phyloP scores from a whole-genome alignment of 37 sponge, comb jelly and placozoan genomes.

The Aplysina aerophoba region DNA sequence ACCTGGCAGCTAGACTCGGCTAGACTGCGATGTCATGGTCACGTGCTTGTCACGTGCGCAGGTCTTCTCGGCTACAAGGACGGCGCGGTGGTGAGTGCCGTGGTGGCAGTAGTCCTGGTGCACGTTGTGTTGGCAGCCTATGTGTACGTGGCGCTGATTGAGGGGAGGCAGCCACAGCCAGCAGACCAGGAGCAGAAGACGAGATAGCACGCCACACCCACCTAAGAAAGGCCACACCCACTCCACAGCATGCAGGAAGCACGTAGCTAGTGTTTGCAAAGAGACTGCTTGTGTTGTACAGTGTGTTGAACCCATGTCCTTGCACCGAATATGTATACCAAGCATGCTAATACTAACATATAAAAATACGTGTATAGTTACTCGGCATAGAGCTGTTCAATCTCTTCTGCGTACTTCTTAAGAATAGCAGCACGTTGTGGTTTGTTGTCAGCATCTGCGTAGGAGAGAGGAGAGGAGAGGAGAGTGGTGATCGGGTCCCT shows the following conservation, averaged over 20 bases:
- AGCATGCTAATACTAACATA: neutral
- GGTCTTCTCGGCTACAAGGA: neutral
- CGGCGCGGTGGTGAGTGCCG: slow-evolving; percentile 40
- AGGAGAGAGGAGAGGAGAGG: neutral
- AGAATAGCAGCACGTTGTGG: slow-evolving; percentile 66
- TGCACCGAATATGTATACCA: too few relatives aligned
- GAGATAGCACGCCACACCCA: too few relatives aligned
- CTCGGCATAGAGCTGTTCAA: slow-evolving; percentile 71
- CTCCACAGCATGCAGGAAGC: too few relatives aligned
- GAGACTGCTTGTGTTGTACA: too few relatives aligned
- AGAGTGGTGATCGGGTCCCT: neutral
- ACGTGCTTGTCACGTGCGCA: neutral
- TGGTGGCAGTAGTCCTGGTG: slow-evolving; percentile 60
- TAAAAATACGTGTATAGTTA: neutral
- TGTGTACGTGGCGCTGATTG: slow-evolving; percentile 75
- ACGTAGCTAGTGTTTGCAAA: too few relatives aligned
- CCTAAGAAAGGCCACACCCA: too few relatives aligned
- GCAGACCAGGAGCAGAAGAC: neutral
- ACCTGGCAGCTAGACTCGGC: too few relatives aligned
- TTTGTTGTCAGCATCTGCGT: slow-evolving; percentile 81
- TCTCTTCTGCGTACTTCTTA: slow-evolving; percentile 67
- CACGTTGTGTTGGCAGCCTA: slow-evolving; percentile 69
- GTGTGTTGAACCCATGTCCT: too few relatives aligned
- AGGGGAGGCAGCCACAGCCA: slow-evolving; percentile 17
- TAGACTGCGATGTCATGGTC: too few relatives aligned